Evolutionary conservation across 2,888 invertebrate species (phyloP).

Genomic region (Fragum sueziense): DNA sequence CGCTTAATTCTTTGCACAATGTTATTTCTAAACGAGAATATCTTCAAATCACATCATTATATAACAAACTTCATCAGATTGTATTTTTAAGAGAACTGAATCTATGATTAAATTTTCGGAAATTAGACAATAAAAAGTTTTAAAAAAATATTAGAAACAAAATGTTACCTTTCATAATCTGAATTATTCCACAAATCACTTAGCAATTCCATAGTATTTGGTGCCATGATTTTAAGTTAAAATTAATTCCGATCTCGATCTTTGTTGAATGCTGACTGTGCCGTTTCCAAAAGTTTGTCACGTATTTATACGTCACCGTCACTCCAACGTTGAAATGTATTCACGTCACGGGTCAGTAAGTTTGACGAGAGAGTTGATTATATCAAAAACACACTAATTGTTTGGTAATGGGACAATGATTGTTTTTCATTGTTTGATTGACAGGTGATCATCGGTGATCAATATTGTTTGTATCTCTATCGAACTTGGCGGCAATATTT

Average conservation of each 20-base stretch:
- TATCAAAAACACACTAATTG: conserved; percentile 13
- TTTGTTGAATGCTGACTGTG: background rate
- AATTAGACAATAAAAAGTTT: too few species aligned
- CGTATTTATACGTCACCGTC: background rate
- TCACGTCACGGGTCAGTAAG: background rate
- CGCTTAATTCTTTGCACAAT: too few species aligned
- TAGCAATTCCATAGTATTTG: background rate
- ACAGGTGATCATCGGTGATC: conserved; percentile 19
- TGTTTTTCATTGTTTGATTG: conserved; percentile 13
- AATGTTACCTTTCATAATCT: background rate
- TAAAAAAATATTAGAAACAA: background rate
- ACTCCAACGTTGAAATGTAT: background rate
- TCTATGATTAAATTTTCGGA: too few species aligned
- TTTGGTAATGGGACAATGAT: conserved; percentile 10
- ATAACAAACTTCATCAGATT: too few species aligned
- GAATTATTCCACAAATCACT: background rate
- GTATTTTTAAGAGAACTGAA: too few species aligned
- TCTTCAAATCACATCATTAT: too few species aligned
- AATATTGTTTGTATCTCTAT: conserved; percentile 13
- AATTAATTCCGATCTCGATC: too few species aligned
- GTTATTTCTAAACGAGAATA: too few species aligned
- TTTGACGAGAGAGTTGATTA: conserved; percentile 7
- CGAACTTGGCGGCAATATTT: conserved; percentile 1
- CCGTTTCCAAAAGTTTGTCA: background rate
- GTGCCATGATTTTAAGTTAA: too few species aligned